Evolutionary conservation across 2,797 vertebrate genomes (phyloP).

Genomic region (Potorous gilbertii): DNA sequence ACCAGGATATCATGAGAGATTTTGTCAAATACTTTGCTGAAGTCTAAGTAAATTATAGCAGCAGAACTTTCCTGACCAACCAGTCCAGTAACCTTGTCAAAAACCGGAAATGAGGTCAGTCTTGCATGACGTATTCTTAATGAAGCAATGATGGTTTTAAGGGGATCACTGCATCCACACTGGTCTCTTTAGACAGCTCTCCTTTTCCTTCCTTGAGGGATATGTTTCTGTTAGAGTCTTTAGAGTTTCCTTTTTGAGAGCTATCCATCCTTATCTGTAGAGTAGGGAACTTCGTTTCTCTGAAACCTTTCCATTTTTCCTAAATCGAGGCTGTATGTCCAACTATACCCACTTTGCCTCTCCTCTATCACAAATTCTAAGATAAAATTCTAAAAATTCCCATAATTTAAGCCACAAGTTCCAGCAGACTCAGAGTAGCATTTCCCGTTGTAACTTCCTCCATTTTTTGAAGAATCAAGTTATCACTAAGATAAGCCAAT

Average conservation of each 20-base stretch:
- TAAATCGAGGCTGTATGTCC: not conserved
- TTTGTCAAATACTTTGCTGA: constrained; percentile 13
- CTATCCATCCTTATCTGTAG: not conserved
- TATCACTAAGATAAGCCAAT: not conserved
- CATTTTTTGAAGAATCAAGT: not conserved
- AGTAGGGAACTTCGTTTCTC: not conserved
- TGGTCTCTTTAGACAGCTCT: not conserved
- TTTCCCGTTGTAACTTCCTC: not conserved
- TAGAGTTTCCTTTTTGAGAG: not conserved
- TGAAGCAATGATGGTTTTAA: not conserved
- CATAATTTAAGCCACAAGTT: not conserved
- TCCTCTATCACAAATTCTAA: not conserved
- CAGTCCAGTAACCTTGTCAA: not conserved
- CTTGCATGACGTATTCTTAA: not conserved
- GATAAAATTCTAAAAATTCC: not conserved
- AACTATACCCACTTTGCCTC: not conserved
- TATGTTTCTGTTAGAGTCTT: not conserved
- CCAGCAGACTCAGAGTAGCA: not conserved
- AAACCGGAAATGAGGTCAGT: not conserved
- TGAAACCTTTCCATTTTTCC: not conserved
- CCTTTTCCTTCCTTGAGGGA: not conserved
- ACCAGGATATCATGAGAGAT: not conserved
- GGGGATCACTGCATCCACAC: not conserved
- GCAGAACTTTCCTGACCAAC: not conserved
- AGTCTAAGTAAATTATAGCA: not conserved